Evolutionary conservation across 2,113 vertebrate genomes (phyloP), one percentile per base, ranked within the genome.

Genomic region (Oostethus manadensis): DNA sequence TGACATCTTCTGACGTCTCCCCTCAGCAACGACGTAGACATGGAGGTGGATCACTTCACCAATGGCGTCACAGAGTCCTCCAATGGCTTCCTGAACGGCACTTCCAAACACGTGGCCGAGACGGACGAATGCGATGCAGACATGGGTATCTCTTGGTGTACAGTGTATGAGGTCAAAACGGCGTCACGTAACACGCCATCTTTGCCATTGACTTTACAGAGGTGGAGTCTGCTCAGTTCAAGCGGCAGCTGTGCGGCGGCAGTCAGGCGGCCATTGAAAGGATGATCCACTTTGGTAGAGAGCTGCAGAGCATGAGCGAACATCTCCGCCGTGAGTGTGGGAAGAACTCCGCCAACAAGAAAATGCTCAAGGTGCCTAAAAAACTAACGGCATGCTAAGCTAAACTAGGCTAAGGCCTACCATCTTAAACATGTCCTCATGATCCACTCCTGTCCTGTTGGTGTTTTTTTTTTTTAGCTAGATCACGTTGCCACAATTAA

Each of bases 211-310:
- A 22, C 20, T 76, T 68, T 33, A 7, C 88, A 99, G 97, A 99
- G 82, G 94, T 99, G 86, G 97, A 99, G 60, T 92, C 93, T 0
- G 87, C 89, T 76, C 97, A 95, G 86, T 87, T 93, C 65, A 90
- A 96, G 84, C 91, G 95, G 58, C 97, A 99, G 86, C 82, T 99
- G 6, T 99, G 97, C 15, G 97, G 97, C 4, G 97, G 97, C 51
- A 99, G 97, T 85, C 95, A 98, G 76, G 96, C 96, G 0, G 97
- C 97, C 60, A 93, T 99, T 15, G 97, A 99, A 84, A 92, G 94
- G 56, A 99, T 99, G 97, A 98, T 99, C 87, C 95, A 96, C 66
- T 99, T 99, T 62, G 97, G 97, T 68, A 90, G 97, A 77, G 97
- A 99, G 83, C 82, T 99, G 51, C 97, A 98, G 86, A 94, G 94